Evolutionary conservation across 2,113 vertebrate species (phyloP), one percentile per base, ranked within the genome.

Genomic region (Holacanthus passer): DNA sequence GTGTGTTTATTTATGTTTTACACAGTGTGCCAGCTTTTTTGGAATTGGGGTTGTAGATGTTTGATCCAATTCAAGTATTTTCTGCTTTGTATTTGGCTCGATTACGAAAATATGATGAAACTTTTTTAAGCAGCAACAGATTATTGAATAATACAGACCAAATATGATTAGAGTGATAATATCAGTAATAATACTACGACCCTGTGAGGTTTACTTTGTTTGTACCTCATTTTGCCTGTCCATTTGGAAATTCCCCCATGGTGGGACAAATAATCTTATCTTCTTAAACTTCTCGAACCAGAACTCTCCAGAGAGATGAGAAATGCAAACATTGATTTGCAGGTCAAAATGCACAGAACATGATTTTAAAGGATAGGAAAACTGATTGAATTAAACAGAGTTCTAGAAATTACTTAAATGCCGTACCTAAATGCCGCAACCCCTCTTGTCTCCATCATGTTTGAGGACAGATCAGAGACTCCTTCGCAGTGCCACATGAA

Each of bases 261-360:
- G n/a, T n/a, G n/a, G n/a, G n/a, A n/a, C n/a, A n/a, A n/a, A n/a
- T n/a, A n/a, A n/a, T n/a, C n/a, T n/a, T n/a, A n/a, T n/a, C n/a
- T n/a, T n/a, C n/a, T n/a, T 63, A 12, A 32, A 62, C 53, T 32
- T 81, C 22, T 32, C 53, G 45, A 69, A 62, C 45, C 14, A 19
- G 3, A 5, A 8, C n/a, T 37, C 12, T 43, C 17, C 6, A 32
- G 17, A 29, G 47, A 73, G 1, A 45, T 43, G 37, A 67, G 19
- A 60, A 68, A 53, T 53, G 27, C 31, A 75, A 75, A 62, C 13
- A 52, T 7, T 43, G 11, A 62, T 32, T 39, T 58, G 8, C n/a
- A 14, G 3, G 56, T 32, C 29, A 52, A 43, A 52, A 39, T 55
- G 7, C 63, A 67, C 20, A 29, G 10, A 16, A 10, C 2, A 12